Base-by-base conservation (phyloP, 2,888 invertebrate genomes). In the Phlogophora meticulosa region DNA sequence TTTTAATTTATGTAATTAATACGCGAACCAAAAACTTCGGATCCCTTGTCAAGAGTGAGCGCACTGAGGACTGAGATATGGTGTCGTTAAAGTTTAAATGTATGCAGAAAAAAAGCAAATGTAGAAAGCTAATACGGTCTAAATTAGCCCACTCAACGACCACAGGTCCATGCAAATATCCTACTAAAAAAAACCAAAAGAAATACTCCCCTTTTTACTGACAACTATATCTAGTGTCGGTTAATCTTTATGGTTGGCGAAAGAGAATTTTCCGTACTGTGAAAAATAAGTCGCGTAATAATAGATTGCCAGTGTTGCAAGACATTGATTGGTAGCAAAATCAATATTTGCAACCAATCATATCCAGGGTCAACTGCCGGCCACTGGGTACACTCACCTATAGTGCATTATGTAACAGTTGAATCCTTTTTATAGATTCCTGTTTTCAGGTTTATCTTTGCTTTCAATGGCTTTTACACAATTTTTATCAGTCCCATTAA, bases 401-500 rank as follows among this genome's bases (percentile, higher is more conserved):
- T n/a, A n/a, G n/a, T n/a, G n/a, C n/a, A n/a, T n/a, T 22, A 1
- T 10, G 28, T 42, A 40, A 20, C 0, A 59, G 20, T 48, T 10
- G 15, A 7, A n/a, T n/a, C 22, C 10, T 49, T 42, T 69, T 45
- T n/a, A 51, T 13, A 24, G 36, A 68, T 32, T 38, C 32, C 42
- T 24, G 38, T 4, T 72, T 51, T 51, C 17, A 22, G 11, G 13
- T 32, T 68, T 61, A 68, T 72, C 62, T 51, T 45, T 20, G 22
- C 20, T 60, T 61, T 45, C 49, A 45, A 61, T 38, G 61, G 49
- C 5, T 17, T 22, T 49, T 42, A 72, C 43, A 51, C 9, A 32
- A 15, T 10, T 45, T 24, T 68, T 72, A 72, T 72, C 72, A 51
- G 62, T 10, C 38, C 62, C 43, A 72, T 72, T 72, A 45, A 45